Conservation (phyloP, 1,140 invertebrate species). For the Rhopalosiphum maidis region DNA sequence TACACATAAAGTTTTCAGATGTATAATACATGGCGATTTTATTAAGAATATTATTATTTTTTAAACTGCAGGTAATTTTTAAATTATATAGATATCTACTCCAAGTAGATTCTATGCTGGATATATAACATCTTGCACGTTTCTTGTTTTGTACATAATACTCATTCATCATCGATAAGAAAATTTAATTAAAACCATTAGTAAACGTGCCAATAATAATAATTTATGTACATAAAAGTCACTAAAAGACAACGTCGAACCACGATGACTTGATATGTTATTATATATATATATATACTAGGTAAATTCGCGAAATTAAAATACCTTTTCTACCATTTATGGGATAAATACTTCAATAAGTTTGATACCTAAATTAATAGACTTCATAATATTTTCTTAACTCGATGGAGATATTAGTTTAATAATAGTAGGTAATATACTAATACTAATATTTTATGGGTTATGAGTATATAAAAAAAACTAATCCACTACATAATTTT, state of each 20-base stretch:
- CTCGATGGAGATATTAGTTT: neutral
- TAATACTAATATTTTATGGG: no score
- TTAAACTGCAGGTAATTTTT: neutral
- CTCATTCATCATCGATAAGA: neutral
- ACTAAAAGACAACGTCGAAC: neutral
- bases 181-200: conserved; percentile 19
- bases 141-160: neutral
- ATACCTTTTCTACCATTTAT: neutral
- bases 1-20: neutral
- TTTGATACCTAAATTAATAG: neutral
- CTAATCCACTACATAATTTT: neutral
- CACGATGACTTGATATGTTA: neutral
- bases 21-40: neutral
- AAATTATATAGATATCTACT: neutral
- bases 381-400: neutral
- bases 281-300: neutral
- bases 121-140: neutral
- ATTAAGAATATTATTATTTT: neutral
- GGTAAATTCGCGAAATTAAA: conserved; percentile 2
- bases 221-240: neutral
- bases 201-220: neutral
- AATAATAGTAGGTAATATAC: neutral
- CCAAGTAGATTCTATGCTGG: neutral
- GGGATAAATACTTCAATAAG: neutral
- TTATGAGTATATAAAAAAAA: neutral